These are phyloP conservation scores for Pollachius pollachius DNA, from an alignment of 2,113 vertebrate genomes.

Conservation along the genomic window DNA sequence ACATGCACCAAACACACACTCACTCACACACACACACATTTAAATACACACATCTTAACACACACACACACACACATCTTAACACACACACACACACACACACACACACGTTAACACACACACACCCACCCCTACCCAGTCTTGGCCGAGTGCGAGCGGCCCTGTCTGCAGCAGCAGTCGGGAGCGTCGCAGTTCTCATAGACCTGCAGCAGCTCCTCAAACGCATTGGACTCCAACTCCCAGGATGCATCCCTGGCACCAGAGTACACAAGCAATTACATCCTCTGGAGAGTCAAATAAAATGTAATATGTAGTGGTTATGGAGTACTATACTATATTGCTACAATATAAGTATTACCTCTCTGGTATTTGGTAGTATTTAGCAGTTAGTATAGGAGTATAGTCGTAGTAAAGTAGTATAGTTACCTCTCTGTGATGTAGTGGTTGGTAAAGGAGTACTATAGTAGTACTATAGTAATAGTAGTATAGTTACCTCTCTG, in stretches of 20 bases:
- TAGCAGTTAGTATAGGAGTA: too few relatives aligned
- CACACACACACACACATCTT: neutral
- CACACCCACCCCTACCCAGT: conserved; percentile 74
- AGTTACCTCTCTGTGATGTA: too few relatives aligned
- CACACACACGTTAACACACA: neutral
- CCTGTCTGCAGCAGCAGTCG: conserved; percentile 79
- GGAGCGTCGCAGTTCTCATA: conserved; percentile 83
- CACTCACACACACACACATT: too few relatives aligned
- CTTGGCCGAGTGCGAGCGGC: conserved; percentile 79
- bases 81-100: neutral
- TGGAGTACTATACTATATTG: neutral
- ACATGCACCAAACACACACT: too few relatives aligned
- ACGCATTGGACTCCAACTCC: conserved; percentile 96
- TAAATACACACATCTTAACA: neutral
- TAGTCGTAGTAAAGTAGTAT: too few relatives aligned
- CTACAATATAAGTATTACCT: neutral
- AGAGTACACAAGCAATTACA: neutral
- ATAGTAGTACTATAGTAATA: too few relatives aligned
- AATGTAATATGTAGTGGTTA: neutral
- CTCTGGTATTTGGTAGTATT: too few relatives aligned
- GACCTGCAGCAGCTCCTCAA: conserved; percentile 85
- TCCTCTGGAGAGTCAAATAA: neutral
- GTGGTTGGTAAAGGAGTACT: too few relatives aligned
- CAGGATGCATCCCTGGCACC: conserved; percentile 93
- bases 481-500: too few relatives aligned